Evolutionary conservation across 2,797 vertebrate genomes (phyloP), one percentile per base, ranked within the genome.

Genomic region (Sebastes melanostomus): DNA sequence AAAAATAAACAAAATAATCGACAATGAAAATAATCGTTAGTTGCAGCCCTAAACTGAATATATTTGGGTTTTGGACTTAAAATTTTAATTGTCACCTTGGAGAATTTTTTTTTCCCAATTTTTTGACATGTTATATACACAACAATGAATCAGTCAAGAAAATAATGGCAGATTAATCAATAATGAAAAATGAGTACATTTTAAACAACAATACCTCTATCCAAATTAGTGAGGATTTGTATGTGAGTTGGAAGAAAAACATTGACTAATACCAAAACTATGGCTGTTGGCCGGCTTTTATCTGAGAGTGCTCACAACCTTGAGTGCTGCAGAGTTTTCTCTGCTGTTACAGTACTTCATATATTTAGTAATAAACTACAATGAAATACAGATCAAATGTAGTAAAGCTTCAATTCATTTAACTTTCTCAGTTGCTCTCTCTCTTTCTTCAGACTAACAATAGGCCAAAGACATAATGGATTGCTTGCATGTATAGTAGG

Each of bases 381-480:
- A 52, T 27, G 10, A 68, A 68, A 74, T 6, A 18, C 54, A 60
- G 5, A 66, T 32, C 12, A 63, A 82, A 82, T 50, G 46, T 46
- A 79, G 30, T 60, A 56, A 34, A 67, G n/a, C 56, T 8, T 25
- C 4, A 18, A 9, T 62, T 46, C 65, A 56, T 76, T 56, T 36
- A 61, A 56, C 30, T 42, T 29, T 12, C 54, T 66, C 18, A 22
- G 30, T 42, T 24, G 30, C 58, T 18, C 25, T 78, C 9, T 78
- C 12, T 12, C 30, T 55, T 16, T 58, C 27, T 25, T 16, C 13
- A 27, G 16, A 13, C 60, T 42, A 54, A 76, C 70, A 73, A 77
- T 24, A 55, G 54, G 22, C 72, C 69, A 77, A 27, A 60, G 6
- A 67, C 65, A 72, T 68, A 70, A 83, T 70, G 75, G 62, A 83